Percentiles rank a stretch among this genome's conserved stretches.
These are phyloP conservation scores for Lasioglossum leucozonium DNA, from an alignment of 2,888 invertebrate species.

Conservation along the genomic window DNA sequence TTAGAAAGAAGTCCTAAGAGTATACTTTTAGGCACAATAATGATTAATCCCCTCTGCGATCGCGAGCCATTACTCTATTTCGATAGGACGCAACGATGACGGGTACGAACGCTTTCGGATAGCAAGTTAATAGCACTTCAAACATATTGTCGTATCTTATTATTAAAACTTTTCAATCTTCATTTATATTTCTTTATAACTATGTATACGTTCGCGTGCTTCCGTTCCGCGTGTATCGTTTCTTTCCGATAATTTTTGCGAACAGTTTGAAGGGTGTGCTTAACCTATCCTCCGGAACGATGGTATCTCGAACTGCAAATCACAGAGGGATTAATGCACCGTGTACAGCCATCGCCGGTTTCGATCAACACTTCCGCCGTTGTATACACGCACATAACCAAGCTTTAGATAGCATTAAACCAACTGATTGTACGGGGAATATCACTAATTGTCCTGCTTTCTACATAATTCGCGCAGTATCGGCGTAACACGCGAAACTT, in stretches of 20 bases:
- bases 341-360: not conserved
- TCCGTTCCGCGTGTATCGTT: not conserved
- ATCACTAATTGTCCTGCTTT: not conserved
- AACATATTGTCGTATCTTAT: not conserved
- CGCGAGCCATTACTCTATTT: not conserved
- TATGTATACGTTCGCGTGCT: not conserved
- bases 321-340: not conserved
- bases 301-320: not conserved
- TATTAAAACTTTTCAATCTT: not conserved
- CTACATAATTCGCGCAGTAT: not conserved
- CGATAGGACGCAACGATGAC: not conserved
- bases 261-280: not conserved
- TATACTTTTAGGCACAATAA: not conserved
- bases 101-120: not conserved
- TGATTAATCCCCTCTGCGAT: not conserved
- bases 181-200: not conserved
- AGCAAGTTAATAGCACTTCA: not conserved
- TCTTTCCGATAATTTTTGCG: not conserved
- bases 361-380: not conserved
- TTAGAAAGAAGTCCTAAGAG: not conserved
- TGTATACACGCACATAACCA: not conserved
- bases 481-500: not conserved
- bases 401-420: conserved; percentile 1
- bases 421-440: not conserved
- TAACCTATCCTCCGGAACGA: not conserved